Evolutionary conservation across 2,113 vertebrate genomes (phyloP), one percentile per base, ranked within the genome.

Genomic region (Protobothrops flavoviridis): DNA sequence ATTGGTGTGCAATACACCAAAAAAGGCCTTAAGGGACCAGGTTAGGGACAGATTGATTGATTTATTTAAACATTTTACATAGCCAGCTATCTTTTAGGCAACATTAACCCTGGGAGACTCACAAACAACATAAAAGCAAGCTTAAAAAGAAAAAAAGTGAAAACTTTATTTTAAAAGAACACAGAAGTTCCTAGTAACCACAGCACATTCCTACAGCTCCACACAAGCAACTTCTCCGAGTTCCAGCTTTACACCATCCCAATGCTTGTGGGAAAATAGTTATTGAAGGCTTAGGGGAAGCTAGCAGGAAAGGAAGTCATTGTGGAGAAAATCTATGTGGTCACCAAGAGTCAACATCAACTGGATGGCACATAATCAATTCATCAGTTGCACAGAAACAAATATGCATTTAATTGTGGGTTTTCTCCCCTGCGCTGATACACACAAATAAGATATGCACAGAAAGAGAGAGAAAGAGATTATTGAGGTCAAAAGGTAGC

Each of bases 321-420:
- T 33, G n/a, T 1, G 5, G 64, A 74, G 64, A 33, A 74, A 74
- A 33, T 29, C 61, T 61, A 26, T 61, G 59, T 29, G 59, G 59
- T 29, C 24, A 26, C 26, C 26, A 64, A 4, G 61, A 29, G 10
- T 33, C 64, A 6, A 33, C 64, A 33, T 74, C n/a, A 33, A 74
- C n/a, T 74, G n/a, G 29, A 74, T 33, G 64, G 13, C n/a, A 17
- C 64, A 74, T 74, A 74, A 74, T 74, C 64, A 15, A 69, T n/a
- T 69, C n/a, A 7, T 74, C n/a, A 33, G 64, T 90, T 93, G 92
- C 93, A 92, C 85, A 93, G 90, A 96, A 96, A 94, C 92, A 95
- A 97, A 95, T 95, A 93, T 94, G 92, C 91, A 91, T 95, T 93
- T 97, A 96, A 97, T 97, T 97, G 94, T 96, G 96, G 97, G 94